Base-by-base conservation (phyloP, 2,888 invertebrate genomes). In the Harpalus rufipes region DNA sequence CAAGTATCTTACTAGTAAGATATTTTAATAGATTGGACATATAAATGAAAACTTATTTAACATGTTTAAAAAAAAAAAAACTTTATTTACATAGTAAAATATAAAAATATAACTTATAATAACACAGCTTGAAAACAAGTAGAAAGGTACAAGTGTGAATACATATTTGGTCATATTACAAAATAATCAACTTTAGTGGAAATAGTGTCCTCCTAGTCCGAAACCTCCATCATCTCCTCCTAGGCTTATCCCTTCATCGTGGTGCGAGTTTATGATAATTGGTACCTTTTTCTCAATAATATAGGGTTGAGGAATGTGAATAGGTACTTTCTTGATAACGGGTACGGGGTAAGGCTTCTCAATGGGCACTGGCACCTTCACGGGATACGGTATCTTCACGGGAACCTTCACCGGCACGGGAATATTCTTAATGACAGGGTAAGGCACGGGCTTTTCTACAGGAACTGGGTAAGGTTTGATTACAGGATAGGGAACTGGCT, bases 331-430 rank as follows among this genome's bases (percentile, higher is more conserved):
- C 87, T 93, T 92, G 84, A 92, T 91, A 0, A 95, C 93, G 85
- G 92, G 90, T 10, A 94, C 93, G 0, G 94, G 94, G 0, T 93
- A 93, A 0, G 92, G 93, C 80, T 93, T 92, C 65, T 93, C 92
- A 0, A 91, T 90, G 16, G 90, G 89, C 65, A 89, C 89, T 65
- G 89, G 88, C 6, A 90, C 87, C 87, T 89, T 88, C 81, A 63
- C 86, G 12, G 84, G 83, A 10, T 84, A 84, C n/a, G 84, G 81
- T 7, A 84, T 56, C 58, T 84, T 81, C 10, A 78, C 76, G 39
- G 84, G 86, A 3, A 86, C 86, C 21, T 84, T 84, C 7, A 92
- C 91, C 58, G 92, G 92, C 58, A 92, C 92, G 85, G 85, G 85
- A 18, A 85, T 79, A 14, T 39, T 79, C 32, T 85, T 85, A n/a